phyloP scores from a whole-genome alignment of 64 coral and sea anemone species.

The Stichodactyla helianthus region DNA sequence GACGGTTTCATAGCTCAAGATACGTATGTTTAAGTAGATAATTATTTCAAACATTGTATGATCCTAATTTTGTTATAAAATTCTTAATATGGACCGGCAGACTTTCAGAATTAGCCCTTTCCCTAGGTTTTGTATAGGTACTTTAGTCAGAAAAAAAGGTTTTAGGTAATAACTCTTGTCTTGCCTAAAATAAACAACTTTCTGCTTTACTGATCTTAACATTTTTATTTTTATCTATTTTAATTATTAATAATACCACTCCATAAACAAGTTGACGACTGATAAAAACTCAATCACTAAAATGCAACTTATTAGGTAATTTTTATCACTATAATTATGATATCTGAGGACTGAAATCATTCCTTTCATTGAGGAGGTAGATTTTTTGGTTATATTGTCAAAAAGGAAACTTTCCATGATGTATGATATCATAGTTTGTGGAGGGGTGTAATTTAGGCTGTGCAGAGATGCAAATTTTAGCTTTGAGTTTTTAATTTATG shows the following conservation, averaged over 20 bases:
- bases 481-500: neutral
- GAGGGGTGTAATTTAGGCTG: neutral
- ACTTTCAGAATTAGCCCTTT: too few species aligned
- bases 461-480: neutral
- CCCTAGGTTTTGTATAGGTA: too few species aligned
- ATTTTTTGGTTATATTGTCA: too few species aligned
- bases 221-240: neutral
- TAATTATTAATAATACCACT: neutral
- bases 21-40: neutral
- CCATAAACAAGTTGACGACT: neutral
- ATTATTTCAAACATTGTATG: slow-evolving; percentile 3
- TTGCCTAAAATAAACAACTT: neutral
- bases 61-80: neutral
- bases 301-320: neutral
- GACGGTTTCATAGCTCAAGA: neutral
- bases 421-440: too few species aligned
- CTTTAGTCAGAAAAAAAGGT: too few species aligned
- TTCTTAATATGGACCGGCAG: too few species aligned
- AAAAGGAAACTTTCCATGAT: too few species aligned
- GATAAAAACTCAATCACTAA: neutral
- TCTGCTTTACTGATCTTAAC: neutral
- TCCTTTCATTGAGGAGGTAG: neutral
- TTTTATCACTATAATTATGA: neutral
- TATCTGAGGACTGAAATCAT: neutral
- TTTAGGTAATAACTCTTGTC: neutral